Evolutionary conservation across 2,888 invertebrate species (phyloP), one percentile per base, ranked within the genome.

Genomic region (Thalpophila matura): DNA sequence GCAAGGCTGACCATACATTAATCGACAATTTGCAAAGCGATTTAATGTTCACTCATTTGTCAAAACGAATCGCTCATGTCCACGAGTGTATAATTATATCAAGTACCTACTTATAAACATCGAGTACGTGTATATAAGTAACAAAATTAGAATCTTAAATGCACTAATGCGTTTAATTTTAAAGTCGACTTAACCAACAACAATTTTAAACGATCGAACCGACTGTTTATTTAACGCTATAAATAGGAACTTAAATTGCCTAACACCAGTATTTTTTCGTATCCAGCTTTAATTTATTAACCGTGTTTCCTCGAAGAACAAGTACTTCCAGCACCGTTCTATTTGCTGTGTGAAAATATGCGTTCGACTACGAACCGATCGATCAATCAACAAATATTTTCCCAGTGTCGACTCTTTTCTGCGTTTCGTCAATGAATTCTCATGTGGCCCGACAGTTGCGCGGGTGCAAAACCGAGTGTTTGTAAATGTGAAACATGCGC

Each of bases 341-440:
- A 40, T 58, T 61, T 64, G 60, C 58, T 76, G 62, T 80, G 81
- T 76, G 81, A 81, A 84, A 83, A 79, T 78, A 69, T 77, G 43
- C 64, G 67, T 79, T 76, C 73, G n/a, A n/a, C n/a, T n/a, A n/a
- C n/a, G 56, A 64, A 69, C 65, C 66, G 65, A 76, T 82, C 70
- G 59, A 71, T 74, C 67, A 65, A 75, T 79, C 71, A 68, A 58
- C 67, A 69, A 75, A 84, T 81, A 82, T 83, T 82, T 86, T 86
- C 83, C 74, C 84, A 87, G 82, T 86, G 79, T 83, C 73, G 61
- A 70, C 75, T 76, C 69, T 60, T 77, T 77, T 79, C 61, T 72
- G 73, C 65, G 78, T 84, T 86, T 85, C 71, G 81, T 80, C 79
- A 83, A 84, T 80, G 75, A 81, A 76, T 81, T 81, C 70, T 77